Evolutionary conservation across 2,113 vertebrate genomes (phyloP).

Genomic region (Pseudorhombus dupliciocellatus): DNA sequence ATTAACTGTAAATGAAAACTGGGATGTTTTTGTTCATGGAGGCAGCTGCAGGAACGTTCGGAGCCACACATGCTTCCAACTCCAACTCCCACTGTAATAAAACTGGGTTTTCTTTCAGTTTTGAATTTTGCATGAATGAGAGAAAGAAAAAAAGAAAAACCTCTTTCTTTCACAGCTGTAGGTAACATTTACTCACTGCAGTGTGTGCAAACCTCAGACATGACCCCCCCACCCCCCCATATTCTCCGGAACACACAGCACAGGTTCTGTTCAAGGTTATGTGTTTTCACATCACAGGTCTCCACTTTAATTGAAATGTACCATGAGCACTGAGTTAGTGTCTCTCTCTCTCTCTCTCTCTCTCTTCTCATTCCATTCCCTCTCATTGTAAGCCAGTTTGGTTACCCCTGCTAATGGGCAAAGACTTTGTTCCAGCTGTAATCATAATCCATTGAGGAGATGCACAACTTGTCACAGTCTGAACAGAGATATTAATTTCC

Average conservation of each 20-base stretch:
- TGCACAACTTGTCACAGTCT: slow-evolving; percentile 60
- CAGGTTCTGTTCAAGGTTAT: neutral
- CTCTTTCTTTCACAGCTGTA: neutral
- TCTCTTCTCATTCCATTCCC: slow-evolving; percentile 18
- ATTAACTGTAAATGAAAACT: slow-evolving; percentile 17
- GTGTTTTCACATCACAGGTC: neutral
- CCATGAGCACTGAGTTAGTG: neutral
- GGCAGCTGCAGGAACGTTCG: slow-evolving; percentile 6
- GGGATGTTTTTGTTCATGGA: slow-evolving; percentile 19
- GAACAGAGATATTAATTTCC: slow-evolving; percentile 66
- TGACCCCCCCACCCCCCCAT: neutral
- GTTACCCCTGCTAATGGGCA: slow-evolving; percentile 50
- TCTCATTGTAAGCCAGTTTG: slow-evolving; percentile 49
- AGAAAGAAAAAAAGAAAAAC: neutral
- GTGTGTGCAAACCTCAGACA: neutral
- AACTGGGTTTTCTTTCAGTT: neutral
- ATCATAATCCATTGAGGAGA: slow-evolving; percentile 64
- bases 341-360: slow-evolving; percentile 1
- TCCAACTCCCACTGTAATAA: neutral
- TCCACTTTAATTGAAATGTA: slow-evolving; percentile 22
- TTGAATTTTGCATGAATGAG: slow-evolving; percentile 1
- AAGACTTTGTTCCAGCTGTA: slow-evolving; percentile 67
- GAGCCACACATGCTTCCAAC: slow-evolving; percentile 3
- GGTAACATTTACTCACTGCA: neutral
- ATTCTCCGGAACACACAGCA: neutral